Conservation (phyloP, 2,797 vertebrate species). For the Acanthopagrus latus region DNA sequence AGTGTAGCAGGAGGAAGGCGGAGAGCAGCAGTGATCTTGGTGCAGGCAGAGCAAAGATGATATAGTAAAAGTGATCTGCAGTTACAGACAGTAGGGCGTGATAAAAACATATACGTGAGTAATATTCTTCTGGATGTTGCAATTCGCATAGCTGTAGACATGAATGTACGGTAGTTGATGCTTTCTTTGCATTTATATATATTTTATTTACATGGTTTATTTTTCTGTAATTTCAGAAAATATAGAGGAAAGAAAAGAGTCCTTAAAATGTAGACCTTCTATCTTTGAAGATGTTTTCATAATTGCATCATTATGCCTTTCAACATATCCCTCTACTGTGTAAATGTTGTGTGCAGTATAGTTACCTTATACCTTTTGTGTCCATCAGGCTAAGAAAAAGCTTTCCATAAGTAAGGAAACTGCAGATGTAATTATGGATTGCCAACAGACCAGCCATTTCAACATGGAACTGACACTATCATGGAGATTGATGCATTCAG, state of each 20-base stretch:
- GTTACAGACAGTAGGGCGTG: constrained; percentile 18
- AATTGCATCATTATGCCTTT: not conserved
- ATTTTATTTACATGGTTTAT: not conserved
- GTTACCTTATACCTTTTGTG: not conserved
- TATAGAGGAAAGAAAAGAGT: not conserved
- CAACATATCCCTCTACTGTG: not conserved
- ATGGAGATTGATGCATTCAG: not conserved
- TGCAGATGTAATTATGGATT: not conserved
- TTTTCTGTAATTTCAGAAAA: constrained; percentile 13
- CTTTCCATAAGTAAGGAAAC: not conserved
- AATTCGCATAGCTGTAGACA: constrained; percentile 3
- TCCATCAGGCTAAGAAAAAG: not conserved
- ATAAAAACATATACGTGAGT: constrained; percentile 38
- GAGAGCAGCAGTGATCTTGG: constrained; percentile 45
- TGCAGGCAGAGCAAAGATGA: constrained; percentile 38
- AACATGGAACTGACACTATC: not conserved
- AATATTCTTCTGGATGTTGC: constrained; percentile 27
- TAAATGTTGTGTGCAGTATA: not conserved
- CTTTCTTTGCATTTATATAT: not conserved
- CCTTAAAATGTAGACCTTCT: not conserved
- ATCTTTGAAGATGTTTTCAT: not conserved
- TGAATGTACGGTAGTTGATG: not conserved
- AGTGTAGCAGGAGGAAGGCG: constrained; percentile 56
- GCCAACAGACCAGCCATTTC: not conserved
- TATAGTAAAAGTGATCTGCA: constrained; percentile 38